These are phyloP conservation scores for Rhinoptilus africanus DNA, from an alignment of 2,113 vertebrate genomes.

Conservation along the genomic window DNA sequence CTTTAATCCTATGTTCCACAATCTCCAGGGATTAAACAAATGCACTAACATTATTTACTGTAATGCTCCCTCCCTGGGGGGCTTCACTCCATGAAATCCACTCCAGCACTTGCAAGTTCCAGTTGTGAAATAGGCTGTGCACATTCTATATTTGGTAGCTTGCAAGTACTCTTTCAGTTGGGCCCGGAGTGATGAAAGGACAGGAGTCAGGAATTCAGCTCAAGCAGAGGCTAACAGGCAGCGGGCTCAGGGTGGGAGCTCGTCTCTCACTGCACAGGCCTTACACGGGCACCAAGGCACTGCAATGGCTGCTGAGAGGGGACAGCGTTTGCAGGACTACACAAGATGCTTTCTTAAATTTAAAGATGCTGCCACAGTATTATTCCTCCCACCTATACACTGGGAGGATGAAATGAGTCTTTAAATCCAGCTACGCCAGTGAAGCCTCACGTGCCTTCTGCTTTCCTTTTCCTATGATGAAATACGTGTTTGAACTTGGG, in stretches of 20 bases:
- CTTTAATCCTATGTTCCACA: constrained; percentile 43
- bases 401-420: background rate
- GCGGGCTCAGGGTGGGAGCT: background rate
- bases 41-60: constrained; percentile 47
- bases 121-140: constrained; percentile 1
- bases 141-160: constrained; percentile 54
- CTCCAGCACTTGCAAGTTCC: constrained; percentile 41
- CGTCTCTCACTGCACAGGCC: background rate
- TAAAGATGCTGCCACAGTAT: background rate
- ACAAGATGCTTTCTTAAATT: background rate
- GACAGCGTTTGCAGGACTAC: background rate
- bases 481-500: background rate
- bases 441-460: background rate
- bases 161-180: constrained; percentile 3
- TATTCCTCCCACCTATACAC: background rate
- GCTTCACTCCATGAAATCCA: constrained; percentile 48
- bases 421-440: background rate
- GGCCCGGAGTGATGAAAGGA: constrained; percentile 37
- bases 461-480: background rate
- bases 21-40: constrained; percentile 53
- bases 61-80: constrained; percentile 18
- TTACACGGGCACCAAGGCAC: background rate
- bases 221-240: background rate
- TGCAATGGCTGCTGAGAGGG: background rate
- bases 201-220: constrained; percentile 32